Evolutionary conservation across 2,113 vertebrate genomes (phyloP), one percentile per base, ranked within the genome.

Genomic region (Dicentrarchus labrax): DNA sequence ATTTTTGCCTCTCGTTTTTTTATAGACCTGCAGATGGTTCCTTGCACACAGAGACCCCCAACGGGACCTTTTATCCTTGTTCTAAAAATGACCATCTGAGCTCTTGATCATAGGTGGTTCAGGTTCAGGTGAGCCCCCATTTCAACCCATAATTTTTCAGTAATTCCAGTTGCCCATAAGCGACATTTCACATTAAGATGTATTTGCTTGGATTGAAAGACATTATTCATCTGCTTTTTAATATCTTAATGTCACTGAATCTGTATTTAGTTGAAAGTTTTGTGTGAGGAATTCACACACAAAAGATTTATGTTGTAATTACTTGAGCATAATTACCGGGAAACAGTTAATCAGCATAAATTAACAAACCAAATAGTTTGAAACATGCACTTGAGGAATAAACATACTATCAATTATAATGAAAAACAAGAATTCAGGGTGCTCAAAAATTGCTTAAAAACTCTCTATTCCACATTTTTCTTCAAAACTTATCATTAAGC

Each of bases 341-440:
- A 92, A 91, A 88, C 84, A 78, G 86, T 93, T 86, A 86, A 94
- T 94, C 90, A 88, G 80, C 87, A 88, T 83, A 87, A 85, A 89
- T 92, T 84, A 92, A 82, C 83, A 82, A 83, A 86, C 41, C 82
- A 88, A 88, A 86, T 82, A 82, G 71, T 78, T 82, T 72, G 69
- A 86, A 91, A 88, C 62, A 24, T 75, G 78, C 38, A 75, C 48
- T 83, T 61, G 72, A 80, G 62, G 38, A 88, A 85, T 82, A 86
- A 86, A 84, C 76, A 89, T 70, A 64, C 47, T 15, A 91, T 90
- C 72, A 48, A 8, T 92, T 84, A 85, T 77, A 38, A 68, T 86
- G 74, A 86, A 86, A 89, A 86, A 84, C 39, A 80, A 57, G 62
- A 67, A 82, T 72, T 72, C n/a, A 47, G 24, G 24, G 19, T n/a